Conservation (phyloP, 2,113 vertebrate species). For the Hippocampus comes region DNA sequence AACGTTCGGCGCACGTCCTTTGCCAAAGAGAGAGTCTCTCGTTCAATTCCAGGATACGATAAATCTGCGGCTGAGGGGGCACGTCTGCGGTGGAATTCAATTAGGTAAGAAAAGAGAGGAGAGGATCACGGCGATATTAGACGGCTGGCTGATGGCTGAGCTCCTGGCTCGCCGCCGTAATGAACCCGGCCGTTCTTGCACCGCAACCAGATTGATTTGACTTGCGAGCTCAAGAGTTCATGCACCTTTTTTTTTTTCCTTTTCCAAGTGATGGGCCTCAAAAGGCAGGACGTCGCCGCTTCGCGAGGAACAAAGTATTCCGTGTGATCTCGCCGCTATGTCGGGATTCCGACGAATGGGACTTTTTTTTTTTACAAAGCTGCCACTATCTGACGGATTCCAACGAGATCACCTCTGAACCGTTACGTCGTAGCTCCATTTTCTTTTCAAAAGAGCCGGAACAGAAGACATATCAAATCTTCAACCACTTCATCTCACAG, state of each 20-base stretch:
- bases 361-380: constrained; percentile 24
- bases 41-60: constrained; percentile 67
- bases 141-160: constrained; percentile 56
- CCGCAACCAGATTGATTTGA: constrained; percentile 62
- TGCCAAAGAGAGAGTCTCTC: constrained; percentile 48
- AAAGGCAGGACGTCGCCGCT: constrained; percentile 31
- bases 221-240: constrained; percentile 51
- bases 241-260: constrained; percentile 18
- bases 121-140: constrained; percentile 62
- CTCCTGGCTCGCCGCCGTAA: constrained; percentile 53
- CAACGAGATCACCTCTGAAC: constrained; percentile 21
- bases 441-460: background rate
- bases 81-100: constrained; percentile 69
- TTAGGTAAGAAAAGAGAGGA: constrained; percentile 65
- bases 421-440: constrained; percentile 37
- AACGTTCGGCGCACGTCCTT: constrained; percentile 59
- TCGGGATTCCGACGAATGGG: constrained; percentile 12
- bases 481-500: background rate
- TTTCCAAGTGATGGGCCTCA: constrained; percentile 35
- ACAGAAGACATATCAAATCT: background rate
- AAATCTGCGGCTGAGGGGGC: constrained; percentile 59
- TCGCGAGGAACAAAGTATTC: background rate
- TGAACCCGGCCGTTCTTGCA: constrained; percentile 38
- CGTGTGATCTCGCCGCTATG: background rate
- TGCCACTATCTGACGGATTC: constrained; percentile 20